Evolutionary conservation across 2,113 vertebrate species (phyloP).

Genomic region (Melanerpes aurifrons): DNA sequence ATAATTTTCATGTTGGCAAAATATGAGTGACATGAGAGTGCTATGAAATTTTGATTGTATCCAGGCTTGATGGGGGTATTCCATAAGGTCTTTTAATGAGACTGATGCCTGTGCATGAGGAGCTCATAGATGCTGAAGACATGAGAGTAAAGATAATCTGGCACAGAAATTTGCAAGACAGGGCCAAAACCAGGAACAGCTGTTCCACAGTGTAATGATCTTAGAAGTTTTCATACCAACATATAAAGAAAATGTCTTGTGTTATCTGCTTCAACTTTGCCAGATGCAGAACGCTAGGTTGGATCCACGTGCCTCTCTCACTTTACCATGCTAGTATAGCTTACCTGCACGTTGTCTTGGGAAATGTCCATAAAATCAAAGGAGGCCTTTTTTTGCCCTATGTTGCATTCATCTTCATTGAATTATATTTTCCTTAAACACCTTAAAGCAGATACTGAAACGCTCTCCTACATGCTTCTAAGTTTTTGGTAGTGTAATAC

Average conservation of each 20-base stretch:
- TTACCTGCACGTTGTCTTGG: background rate
- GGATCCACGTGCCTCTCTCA: background rate
- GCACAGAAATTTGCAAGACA: fast-evolving
- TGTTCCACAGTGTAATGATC: background rate
- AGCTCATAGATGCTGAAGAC: background rate
- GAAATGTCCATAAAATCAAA: background rate
- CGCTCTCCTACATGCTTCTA: background rate
- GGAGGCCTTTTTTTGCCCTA: background rate
- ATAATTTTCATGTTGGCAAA: background rate
- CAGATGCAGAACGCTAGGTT: background rate
- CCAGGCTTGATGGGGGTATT: background rate
- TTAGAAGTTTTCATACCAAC: background rate
- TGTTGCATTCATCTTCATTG: background rate
- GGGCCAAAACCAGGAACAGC: background rate
- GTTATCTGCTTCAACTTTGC: background rate
- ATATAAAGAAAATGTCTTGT: background rate
- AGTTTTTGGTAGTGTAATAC: background rate
- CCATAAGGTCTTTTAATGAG: background rate
- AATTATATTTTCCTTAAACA: background rate
- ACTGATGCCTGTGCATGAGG: background rate
- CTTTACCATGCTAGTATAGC: fast-evolving
- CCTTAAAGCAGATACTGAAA: background rate
- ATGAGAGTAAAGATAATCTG: background rate
- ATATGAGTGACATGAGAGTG: background rate
- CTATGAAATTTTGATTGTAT: fast-evolving